Percentiles rank a stretch among this genome's conserved stretches.
Conservation (phyloP, 1,140 invertebrate species). For the Pseudomyrmex dendroicus region DNA sequence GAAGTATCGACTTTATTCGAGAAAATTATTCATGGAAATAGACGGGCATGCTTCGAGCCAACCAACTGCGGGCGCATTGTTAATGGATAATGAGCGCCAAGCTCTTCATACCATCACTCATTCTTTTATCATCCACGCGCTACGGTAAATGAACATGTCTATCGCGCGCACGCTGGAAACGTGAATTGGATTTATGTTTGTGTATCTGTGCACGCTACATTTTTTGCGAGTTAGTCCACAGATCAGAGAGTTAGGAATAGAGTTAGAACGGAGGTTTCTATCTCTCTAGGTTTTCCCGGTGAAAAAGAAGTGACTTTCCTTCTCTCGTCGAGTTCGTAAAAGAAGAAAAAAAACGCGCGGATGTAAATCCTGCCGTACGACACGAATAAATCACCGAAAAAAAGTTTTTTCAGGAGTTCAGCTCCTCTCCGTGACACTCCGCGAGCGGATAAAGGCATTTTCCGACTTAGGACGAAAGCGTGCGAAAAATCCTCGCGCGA, state of each 20-base stretch:
- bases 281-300: slow-evolving; percentile 33
- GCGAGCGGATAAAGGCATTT: slow-evolving; percentile 34
- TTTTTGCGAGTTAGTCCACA: not conserved
- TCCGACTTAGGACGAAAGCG: slow-evolving; percentile 6
- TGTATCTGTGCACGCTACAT: not conserved
- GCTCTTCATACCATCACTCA: not conserved
- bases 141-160: slow-evolving; percentile 4
- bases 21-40: not conserved
- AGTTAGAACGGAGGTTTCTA: slow-evolving; percentile 31
- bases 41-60: not conserved
- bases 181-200: slow-evolving; percentile 39
- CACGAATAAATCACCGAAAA: slow-evolving; percentile 57
- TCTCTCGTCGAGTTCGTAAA: slow-evolving; percentile 21
- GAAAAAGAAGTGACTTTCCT: slow-evolving; percentile 41
- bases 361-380: slow-evolving; percentile 53
- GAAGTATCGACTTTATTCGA: not conserved
- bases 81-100: slow-evolving; percentile 33
- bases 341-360: slow-evolving; percentile 35
- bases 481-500: not conserved
- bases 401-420: slow-evolving; percentile 45
- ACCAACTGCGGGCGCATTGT: not conserved
- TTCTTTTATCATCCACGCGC: not conserved
- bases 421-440: slow-evolving; percentile 6
- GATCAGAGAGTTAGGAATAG: slow-evolving; percentile 5
- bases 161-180: slow-evolving; percentile 3